Conservation (phyloP, 2,888 invertebrate genomes). For the Archips crataeganus region DNA sequence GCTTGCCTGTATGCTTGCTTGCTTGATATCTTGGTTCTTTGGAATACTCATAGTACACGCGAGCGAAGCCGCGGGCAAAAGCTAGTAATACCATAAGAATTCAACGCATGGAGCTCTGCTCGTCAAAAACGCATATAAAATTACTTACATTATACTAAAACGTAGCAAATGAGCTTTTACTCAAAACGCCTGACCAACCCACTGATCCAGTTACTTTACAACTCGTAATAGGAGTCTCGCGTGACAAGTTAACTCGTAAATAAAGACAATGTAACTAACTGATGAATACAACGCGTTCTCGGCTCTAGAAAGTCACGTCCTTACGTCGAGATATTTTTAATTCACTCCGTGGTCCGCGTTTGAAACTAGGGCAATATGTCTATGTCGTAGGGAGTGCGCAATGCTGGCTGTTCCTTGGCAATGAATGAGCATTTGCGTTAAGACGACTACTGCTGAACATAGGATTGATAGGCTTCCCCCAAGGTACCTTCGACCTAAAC, state of each 20-base stretch:
- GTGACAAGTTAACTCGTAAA: conserved; percentile 14
- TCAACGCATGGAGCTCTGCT: not conserved
- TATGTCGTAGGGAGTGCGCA: conserved; percentile 30
- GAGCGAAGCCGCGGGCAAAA: too few relatives aligned
- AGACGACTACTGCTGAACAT: too few relatives aligned
- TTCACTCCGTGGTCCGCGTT: conserved; percentile 19
- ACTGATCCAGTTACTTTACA: conserved; percentile 23
- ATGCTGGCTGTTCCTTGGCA: not conserved
- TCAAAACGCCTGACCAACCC: conserved; percentile 16
- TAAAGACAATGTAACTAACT: conserved; percentile 7
- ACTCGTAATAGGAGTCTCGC: conserved; percentile 20
- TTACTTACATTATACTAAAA: not conserved
- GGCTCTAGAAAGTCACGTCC: conserved; percentile 26
- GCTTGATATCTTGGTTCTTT: too few relatives aligned
- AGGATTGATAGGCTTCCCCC: too few relatives aligned
- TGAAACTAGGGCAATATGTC: conserved; percentile 38
- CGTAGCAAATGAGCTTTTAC: conserved; percentile 17
- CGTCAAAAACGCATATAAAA: not conserved
- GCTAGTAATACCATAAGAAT: too few relatives aligned
- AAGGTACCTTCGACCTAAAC: too few relatives aligned
- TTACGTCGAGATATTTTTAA: conserved; percentile 33
- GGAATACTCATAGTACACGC: too few relatives aligned
- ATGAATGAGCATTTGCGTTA: not conserved
- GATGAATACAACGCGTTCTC: conserved; percentile 5
- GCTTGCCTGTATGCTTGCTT: too few relatives aligned